Percentiles rank a stretch among this genome's conserved stretches.
Conservation (phyloP, 1,140 invertebrate genomes). For the Bradysia coprophila region DNA sequence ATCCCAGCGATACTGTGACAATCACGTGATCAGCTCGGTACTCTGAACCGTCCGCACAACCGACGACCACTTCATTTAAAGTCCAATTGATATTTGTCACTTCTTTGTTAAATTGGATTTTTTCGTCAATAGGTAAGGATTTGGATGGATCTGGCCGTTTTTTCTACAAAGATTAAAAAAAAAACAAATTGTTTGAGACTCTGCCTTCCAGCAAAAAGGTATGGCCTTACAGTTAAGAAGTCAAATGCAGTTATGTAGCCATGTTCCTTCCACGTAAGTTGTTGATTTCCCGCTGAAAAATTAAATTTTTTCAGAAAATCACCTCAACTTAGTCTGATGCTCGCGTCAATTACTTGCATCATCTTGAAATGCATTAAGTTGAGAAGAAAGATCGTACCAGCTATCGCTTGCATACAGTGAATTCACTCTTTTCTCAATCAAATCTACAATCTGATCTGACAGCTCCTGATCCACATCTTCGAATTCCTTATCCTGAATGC, state of each 20-base stretch:
- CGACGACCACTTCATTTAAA: conserved; percentile 16
- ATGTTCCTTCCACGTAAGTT: too few relatives aligned
- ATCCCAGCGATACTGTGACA: conserved; percentile 44
- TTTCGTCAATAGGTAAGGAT: conserved; percentile 22
- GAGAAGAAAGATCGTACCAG: conserved; percentile 37
- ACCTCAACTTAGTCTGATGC: too few relatives aligned
- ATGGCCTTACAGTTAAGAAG: too few relatives aligned
- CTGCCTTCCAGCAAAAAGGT: conserved; percentile 34
- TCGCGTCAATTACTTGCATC: conserved; percentile 39
- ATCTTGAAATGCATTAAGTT: conserved; percentile 29
- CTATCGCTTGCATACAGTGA: conserved; percentile 34
- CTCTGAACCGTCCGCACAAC: conserved; percentile 34
- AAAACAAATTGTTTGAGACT: conserved; percentile 35
- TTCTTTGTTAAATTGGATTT: conserved; percentile 26
- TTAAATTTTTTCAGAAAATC: too few relatives aligned
- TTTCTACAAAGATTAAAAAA: conserved; percentile 28
- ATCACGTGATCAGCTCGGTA: conserved; percentile 44
- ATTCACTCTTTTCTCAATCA: conserved; percentile 24
- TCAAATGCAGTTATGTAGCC: too few relatives aligned
- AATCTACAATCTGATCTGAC: too few relatives aligned
- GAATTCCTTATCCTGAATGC: too few relatives aligned
- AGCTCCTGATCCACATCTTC: too few relatives aligned
- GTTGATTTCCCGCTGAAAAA: too few relatives aligned
- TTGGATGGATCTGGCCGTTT: not conserved
- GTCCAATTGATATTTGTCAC: conserved; percentile 23